These are phyloP conservation scores for Eledone cirrhosa DNA, from an alignment of 2,888 invertebrate species.

Conservation along the genomic window DNA sequence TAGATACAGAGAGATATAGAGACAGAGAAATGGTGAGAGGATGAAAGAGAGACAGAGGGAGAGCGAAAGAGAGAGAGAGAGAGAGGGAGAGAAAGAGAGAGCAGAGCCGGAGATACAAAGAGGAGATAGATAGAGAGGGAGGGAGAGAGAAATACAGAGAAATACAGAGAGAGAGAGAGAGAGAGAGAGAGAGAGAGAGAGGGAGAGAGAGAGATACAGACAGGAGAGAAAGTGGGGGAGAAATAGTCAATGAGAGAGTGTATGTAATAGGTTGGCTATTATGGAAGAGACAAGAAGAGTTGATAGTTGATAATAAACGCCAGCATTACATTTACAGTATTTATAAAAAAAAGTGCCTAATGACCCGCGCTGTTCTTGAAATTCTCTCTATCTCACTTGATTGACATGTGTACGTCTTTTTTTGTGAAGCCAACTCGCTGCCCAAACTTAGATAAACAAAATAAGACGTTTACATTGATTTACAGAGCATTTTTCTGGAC, in stretches of 20 bases:
- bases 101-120: background rate
- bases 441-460: slow-evolving; percentile 24
- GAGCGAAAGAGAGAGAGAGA: background rate
- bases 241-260: background rate
- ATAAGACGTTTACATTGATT: slow-evolving; percentile 26
- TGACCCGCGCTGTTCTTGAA: background rate
- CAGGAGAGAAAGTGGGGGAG: background rate
- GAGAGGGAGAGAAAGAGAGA: background rate
- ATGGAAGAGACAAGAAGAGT: background rate
- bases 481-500: slow-evolving; percentile 10
- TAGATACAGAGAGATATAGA: background rate
- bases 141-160: background rate
- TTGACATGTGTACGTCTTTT: slow-evolving; percentile 24
- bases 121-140: background rate
- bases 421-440: background rate
- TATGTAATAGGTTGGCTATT: background rate
- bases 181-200: background rate
- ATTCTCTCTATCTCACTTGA: background rate
- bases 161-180: background rate
- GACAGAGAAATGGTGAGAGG: background rate
- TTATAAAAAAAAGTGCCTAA: too few relatives aligned
- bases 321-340: background rate
- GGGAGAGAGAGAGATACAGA: background rate
- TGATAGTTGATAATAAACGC: too few relatives aligned
- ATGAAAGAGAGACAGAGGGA: background rate